These are phyloP conservation scores for Cyrtonyx montezumae DNA, from an alignment of 2,113 vertebrate genomes.

Conservation along the genomic window DNA sequence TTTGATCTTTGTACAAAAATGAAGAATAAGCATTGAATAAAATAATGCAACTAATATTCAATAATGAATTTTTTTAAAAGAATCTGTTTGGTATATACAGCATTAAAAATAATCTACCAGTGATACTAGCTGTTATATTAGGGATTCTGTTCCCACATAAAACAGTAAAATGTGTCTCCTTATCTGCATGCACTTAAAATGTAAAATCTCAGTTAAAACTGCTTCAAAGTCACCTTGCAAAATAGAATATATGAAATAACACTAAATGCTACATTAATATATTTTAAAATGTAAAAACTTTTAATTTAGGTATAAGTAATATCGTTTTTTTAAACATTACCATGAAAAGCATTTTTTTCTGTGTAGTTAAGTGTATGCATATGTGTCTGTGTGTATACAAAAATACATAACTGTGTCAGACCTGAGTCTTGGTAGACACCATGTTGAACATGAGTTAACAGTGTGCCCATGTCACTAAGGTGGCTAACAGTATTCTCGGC, in stretches of 20 bases:
- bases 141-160: slow-evolving; percentile 52
- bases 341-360: neutral
- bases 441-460: neutral
- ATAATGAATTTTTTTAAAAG: slow-evolving; percentile 64
- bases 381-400: neutral
- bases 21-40: slow-evolving; percentile 16
- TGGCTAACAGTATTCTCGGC: neutral
- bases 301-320: neutral
- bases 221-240: slow-evolving; percentile 53
- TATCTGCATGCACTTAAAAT: slow-evolving; percentile 30
- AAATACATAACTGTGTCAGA: neutral
- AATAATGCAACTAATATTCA: slow-evolving; percentile 57
- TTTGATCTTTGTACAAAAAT: slow-evolving; percentile 25
- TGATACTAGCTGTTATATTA: slow-evolving; percentile 36
- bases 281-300: slow-evolving; percentile 13
- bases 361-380: neutral
- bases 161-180: slow-evolving; percentile 48
- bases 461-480: neutral
- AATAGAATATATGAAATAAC: neutral
- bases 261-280: neutral
- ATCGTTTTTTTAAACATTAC: neutral
- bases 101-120: slow-evolving; percentile 39
- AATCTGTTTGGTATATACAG: slow-evolving; percentile 43
- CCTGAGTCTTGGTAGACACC: neutral
- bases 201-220: slow-evolving; percentile 48